Evolutionary conservation across 30 jellyfish, hydroid and myxozoan species (phyloP).

Genomic region (Hydra vulgaris): DNA sequence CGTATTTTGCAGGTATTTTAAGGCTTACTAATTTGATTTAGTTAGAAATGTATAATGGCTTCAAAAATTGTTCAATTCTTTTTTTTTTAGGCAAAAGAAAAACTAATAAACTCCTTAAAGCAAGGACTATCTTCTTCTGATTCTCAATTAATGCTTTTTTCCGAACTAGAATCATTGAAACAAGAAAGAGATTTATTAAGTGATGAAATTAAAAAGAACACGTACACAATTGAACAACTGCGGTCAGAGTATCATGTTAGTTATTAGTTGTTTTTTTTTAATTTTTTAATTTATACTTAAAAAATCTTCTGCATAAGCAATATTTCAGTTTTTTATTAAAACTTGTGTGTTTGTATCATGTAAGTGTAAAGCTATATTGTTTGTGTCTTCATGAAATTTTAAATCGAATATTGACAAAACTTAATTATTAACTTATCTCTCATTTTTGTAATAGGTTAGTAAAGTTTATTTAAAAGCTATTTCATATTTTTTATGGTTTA

Average conservation of each 20-base stretch:
- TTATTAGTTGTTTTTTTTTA: background rate
- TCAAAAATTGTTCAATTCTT: background rate
- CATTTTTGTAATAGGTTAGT: no score
- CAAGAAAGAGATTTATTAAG: slow-evolving; percentile 79
- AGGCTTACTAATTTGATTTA: background rate
- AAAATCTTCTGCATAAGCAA: no score
- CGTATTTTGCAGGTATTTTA: slow-evolving; percentile 73
- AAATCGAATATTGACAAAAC: background rate
- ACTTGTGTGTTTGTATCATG: no score
- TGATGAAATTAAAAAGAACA: slow-evolving; percentile 58
- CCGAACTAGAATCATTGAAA: slow-evolving; percentile 71
- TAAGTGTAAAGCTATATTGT: no score
- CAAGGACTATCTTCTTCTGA: slow-evolving; percentile 67
- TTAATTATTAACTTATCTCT: background rate
- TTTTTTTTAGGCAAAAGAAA: slow-evolving; percentile 72
- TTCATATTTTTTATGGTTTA: no score
- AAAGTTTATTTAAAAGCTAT: no score
- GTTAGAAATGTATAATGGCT: background rate
- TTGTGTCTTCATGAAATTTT: background rate
- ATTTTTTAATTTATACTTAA: no score
- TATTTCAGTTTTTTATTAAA: no score
- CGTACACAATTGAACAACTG: slow-evolving; percentile 63
- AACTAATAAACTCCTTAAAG: slow-evolving; percentile 54
- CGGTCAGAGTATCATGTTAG: slow-evolving; percentile 40
- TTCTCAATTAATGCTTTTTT: slow-evolving; percentile 38